phyloP scores from a whole-genome alignment of 2,797 vertebrate genomes.

The Ctenopoma multispine region DNA sequence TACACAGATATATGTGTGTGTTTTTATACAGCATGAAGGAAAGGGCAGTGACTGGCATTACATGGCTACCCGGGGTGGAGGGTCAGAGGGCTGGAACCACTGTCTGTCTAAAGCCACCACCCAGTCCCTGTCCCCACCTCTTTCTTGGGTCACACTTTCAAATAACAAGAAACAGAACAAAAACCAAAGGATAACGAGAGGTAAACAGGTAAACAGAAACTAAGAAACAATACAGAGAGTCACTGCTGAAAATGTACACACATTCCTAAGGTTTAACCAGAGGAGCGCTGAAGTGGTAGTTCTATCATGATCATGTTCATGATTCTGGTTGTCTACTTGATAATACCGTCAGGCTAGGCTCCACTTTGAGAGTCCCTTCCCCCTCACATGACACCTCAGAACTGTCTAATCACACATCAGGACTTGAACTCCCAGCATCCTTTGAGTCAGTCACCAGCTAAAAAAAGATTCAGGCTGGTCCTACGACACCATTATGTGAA shows the following conservation, averaged over 20 bases:
- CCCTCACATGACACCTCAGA: slow-evolving; percentile 77
- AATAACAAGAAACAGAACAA: slow-evolving; percentile 78
- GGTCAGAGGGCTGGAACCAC: slow-evolving; percentile 76
- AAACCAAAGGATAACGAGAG: slow-evolving; percentile 78
- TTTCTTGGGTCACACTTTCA: slow-evolving; percentile 84
- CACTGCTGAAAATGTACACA: slow-evolving; percentile 93
- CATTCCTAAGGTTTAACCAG: slow-evolving; percentile 90
- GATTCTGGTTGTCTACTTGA: slow-evolving; percentile 75
- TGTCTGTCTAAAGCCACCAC: slow-evolving; percentile 78
- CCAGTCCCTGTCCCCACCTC: slow-evolving; percentile 77
- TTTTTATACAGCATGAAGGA: slow-evolving; percentile 90
- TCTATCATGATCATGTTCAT: slow-evolving; percentile 68
- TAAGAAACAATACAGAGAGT: slow-evolving; percentile 82
- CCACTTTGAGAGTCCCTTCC: slow-evolving; percentile 76
- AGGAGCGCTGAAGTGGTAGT: slow-evolving; percentile 87
- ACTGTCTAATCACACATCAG: slow-evolving; percentile 82
- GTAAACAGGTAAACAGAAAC: slow-evolving; percentile 81
- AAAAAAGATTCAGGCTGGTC: slow-evolving; percentile 42
- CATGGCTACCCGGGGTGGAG: slow-evolving; percentile 84
- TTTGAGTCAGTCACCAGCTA: slow-evolving; percentile 55
- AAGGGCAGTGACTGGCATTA: slow-evolving; percentile 87
- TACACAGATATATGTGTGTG: slow-evolving; percentile 91
- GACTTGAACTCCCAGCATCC: slow-evolving; percentile 62
- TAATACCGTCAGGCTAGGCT: slow-evolving; percentile 71
- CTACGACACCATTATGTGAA: slow-evolving; percentile 52